Evolutionary conservation across 2,113 vertebrate species (phyloP).

Genomic region (Festucalex cinctus): DNA sequence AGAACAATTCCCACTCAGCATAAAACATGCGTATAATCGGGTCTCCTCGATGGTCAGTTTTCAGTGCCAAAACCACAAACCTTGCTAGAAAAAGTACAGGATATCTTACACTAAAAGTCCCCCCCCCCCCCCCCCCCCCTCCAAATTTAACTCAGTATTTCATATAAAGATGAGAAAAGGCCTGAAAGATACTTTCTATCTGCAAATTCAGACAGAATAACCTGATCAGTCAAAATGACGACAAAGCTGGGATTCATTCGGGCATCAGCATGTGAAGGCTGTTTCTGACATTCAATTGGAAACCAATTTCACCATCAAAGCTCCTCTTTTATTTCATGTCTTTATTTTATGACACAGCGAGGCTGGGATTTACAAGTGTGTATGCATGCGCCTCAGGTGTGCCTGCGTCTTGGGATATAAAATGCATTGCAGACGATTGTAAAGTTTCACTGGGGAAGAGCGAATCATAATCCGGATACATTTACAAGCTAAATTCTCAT

Average conservation of each 20-base stretch:
- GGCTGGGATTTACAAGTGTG: background rate
- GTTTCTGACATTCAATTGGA: background rate
- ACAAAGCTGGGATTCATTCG: background rate
- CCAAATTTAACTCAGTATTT: conserved; percentile 6
- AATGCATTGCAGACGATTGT: background rate
- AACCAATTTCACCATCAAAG: background rate
- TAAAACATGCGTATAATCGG: conserved; percentile 43
- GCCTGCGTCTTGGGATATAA: background rate
- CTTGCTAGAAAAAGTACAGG: conserved; percentile 22
- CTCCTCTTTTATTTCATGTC: background rate
- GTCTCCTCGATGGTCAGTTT: conserved; percentile 21
- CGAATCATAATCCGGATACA: too few relatives aligned
- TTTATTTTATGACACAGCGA: background rate
- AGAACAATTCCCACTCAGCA: conserved; percentile 13
- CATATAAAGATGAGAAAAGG: conserved; percentile 30
- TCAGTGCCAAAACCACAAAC: conserved; percentile 44
- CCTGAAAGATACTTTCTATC: background rate
- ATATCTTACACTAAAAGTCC: background rate
- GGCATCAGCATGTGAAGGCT: background rate
- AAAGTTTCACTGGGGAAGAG: background rate
- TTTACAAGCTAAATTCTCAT: too few relatives aligned
- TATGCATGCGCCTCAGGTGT: background rate
- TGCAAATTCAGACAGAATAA: conserved; percentile 1
- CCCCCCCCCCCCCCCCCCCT: too few relatives aligned
- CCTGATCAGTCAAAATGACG: conserved; percentile 21